A percentile compares a stretch with the other conserved stretches of the same genome.
These are phyloP conservation scores for Steromphala cineraria DNA, from an alignment of 2,888 invertebrate genomes.

Conservation along the genomic window DNA sequence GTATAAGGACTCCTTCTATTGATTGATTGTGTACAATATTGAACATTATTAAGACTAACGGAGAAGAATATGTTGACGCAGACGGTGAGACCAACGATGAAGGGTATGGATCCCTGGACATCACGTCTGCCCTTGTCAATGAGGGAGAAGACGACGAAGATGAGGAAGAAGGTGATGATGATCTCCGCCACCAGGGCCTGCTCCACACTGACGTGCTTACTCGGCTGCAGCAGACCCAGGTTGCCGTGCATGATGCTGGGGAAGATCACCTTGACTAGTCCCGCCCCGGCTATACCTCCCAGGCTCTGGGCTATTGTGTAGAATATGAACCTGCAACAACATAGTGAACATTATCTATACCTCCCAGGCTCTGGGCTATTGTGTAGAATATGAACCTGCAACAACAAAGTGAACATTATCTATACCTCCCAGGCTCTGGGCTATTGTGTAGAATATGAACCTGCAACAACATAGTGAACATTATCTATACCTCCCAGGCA, in stretches of 20 bases:
- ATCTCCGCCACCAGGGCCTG: constrained; percentile 56
- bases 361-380: too few relatives aligned
- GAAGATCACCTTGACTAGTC: constrained; percentile 38
- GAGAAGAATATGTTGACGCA: constrained; percentile 51
- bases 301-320: constrained; percentile 50
- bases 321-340: constrained; percentile 34
- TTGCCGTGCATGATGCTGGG: constrained; percentile 43
- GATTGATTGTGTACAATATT: too few relatives aligned
- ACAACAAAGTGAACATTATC: background rate
- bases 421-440: background rate
- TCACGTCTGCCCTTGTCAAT: constrained; percentile 52
- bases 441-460: background rate
- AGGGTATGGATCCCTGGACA: constrained; percentile 47
- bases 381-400: background rate
- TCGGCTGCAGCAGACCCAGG: constrained; percentile 50
- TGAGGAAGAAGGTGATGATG: constrained; percentile 49
- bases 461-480: too few relatives aligned
- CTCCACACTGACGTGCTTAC: constrained; percentile 38
- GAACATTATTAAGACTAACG: constrained; percentile 42
- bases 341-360: too few relatives aligned
- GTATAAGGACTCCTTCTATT: too few relatives aligned
- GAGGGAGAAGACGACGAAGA: constrained; percentile 49
- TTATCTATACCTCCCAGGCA: too few relatives aligned
- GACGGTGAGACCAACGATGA: constrained; percentile 59
- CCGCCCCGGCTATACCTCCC: constrained; percentile 50